A percentile compares a stretch with the other conserved stretches of the same genome.
Evolutionary conservation across 2,113 vertebrate species (phyloP).

Genomic region (Chloropsis hardwickii): DNA sequence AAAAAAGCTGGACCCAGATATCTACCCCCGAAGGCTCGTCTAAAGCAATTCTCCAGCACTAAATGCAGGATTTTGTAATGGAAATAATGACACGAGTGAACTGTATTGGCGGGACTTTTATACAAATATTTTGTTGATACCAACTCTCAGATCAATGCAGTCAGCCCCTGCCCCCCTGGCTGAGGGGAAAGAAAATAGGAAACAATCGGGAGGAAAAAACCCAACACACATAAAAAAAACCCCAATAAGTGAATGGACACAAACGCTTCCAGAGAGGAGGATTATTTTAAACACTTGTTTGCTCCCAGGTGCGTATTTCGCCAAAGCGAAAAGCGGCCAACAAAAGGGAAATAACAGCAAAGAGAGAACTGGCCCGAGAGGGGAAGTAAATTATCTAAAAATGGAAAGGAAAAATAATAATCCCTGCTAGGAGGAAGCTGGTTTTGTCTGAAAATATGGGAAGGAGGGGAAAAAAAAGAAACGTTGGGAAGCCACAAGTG

Average conservation of each 20-base stretch:
- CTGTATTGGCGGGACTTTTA: not conserved
- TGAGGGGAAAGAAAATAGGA: not conserved
- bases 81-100: not conserved
- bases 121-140: not conserved
- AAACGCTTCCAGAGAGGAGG: not conserved
- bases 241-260: not conserved
- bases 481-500: not conserved
- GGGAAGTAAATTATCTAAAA: not conserved
- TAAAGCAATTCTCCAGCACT: not conserved
- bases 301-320: not conserved
- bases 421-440: not conserved
- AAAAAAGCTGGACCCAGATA: not conserved
- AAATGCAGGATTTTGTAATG: not conserved
- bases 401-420: not conserved
- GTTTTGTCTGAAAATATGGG: not conserved
- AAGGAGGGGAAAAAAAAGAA: not conserved
- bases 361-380: not conserved
- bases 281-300: not conserved
- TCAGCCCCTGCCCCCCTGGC: not conserved
- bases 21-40: not conserved
- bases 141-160: not conserved
- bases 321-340: not conserved
- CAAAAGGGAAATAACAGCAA: not conserved
- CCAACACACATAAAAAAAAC: accelerated
- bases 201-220: not conserved